Evolutionary conservation across 2,797 vertebrate genomes (phyloP).

Genomic region (Lepilemur septentrionalis): DNA sequence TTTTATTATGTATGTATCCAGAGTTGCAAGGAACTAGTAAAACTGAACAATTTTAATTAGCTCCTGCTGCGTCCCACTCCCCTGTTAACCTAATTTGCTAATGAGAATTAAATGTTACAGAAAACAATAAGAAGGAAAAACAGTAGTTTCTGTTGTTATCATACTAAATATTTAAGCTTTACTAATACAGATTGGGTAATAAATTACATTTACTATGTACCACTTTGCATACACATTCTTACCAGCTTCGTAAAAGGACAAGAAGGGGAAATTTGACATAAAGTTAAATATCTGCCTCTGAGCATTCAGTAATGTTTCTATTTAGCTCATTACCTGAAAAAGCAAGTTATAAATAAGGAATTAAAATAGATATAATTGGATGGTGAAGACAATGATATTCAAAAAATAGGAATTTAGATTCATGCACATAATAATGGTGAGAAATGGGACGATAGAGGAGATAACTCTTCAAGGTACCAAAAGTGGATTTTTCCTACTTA

Average conservation of each 20-base stretch:
- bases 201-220: not conserved
- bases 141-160: not conserved
- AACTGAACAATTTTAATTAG: not conserved
- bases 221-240: not conserved
- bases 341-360: not conserved
- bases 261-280: not conserved
- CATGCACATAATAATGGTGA: not conserved
- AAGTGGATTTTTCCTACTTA: not conserved
- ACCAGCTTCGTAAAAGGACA: not conserved
- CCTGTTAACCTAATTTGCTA: not conserved
- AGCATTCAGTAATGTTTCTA: not conserved
- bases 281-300: not conserved
- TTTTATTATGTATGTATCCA: not conserved
- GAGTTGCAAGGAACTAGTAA: not conserved
- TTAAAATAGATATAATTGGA: not conserved
- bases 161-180: not conserved
- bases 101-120: not conserved
- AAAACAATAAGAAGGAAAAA: not conserved
- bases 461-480: not conserved
- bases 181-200: not conserved
- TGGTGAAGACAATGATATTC: not conserved
- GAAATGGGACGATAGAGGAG: not conserved
- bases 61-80: not conserved
- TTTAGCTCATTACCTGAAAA: not conserved
- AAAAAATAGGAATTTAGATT: not conserved